Evolutionary conservation across 1,140 invertebrate species (phyloP).

Genomic region (Pissodes strobi): DNA sequence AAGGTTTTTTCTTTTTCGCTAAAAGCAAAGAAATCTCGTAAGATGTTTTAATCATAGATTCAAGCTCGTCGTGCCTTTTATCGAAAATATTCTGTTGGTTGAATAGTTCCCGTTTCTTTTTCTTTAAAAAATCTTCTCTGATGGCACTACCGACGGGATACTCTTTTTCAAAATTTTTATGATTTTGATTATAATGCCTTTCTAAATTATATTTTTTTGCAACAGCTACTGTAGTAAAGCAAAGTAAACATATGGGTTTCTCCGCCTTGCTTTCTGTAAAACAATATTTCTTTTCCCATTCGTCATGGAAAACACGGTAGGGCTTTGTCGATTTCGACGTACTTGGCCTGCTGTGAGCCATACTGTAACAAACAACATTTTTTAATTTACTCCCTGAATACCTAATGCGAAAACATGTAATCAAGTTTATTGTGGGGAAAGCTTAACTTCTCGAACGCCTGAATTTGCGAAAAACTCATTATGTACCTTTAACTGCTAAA

Average conservation of each 20-base stretch:
- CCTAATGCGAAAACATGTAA: too few species aligned
- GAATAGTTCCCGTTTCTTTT: slow-evolving; percentile 4
- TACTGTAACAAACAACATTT: neutral
- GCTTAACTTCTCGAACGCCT: too few species aligned
- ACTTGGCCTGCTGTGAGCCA: neutral
- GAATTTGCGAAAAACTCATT: too few species aligned
- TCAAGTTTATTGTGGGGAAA: too few species aligned
- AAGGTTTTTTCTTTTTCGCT: too few species aligned
- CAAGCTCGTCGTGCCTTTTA: neutral
- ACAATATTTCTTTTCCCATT: neutral
- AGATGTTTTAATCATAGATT: slow-evolving; percentile 10
- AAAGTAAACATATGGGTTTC: slow-evolving; percentile 9
- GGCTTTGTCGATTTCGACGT: neutral
- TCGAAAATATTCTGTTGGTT: neutral
- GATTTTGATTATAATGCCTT: slow-evolving; percentile 4
- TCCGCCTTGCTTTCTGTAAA: neutral
- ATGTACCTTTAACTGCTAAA: too few species aligned
- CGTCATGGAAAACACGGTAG: neutral
- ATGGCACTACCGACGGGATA: neutral
- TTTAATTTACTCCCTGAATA: too few species aligned
- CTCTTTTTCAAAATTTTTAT: neutral
- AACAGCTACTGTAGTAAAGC: neutral
- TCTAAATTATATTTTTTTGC: slow-evolving; percentile 9
- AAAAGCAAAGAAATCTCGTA: slow-evolving; percentile 7
- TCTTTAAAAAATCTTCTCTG: neutral